Base-by-base conservation (phyloP, 2,888 invertebrate genomes). In the Caradrina clavipalpis region DNA sequence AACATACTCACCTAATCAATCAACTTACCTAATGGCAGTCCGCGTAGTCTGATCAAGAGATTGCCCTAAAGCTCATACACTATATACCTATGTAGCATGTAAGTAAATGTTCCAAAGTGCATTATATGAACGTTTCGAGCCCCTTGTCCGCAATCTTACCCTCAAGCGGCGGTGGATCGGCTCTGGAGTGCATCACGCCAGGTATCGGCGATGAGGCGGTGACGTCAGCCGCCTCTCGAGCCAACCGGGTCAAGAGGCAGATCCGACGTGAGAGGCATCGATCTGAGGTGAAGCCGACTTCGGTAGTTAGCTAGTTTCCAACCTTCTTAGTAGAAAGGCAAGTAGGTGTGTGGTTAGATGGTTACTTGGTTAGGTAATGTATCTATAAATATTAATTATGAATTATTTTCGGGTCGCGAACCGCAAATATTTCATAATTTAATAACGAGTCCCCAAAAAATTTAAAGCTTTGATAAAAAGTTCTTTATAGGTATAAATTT, bases 171-270 rank as follows among this genome's bases (percentile, higher is more conserved):
- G 76, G 62, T 76, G 65, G 35, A 60, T 61, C 57, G 17, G 42
- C 35, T 73, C 50, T 59, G 26, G 22, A 75, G 70, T 66, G 76
- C 58, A 65, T 58, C 65, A 49, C 58, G 66, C 54, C 60, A 75
- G 70, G 59, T 55, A 66, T 57, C 45, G 59, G 19, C 47, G 57
- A 50, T 59, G 66, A 56, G 51, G 8, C 54, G 50, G 45, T 70
- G 76, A 75, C 66, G 76, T 76, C 76, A 76, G 50, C 35, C 35
- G 19, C 42, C 56, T 13, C 74, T 70, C n/a, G 53, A 58, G 57
- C 17, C 66, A 76, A 63, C 59, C 70, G 70, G 76, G 76, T 76
- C 71, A 76, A 76, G 76, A 22, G 70, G 62, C 62, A 51, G 57
- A 69, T 68, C 57, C 63, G 60, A 60, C 63, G 54, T 62, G 60